phyloP scores from a whole-genome alignment of 2,113 vertebrate genomes.

The Thunnus maccoyii region DNA sequence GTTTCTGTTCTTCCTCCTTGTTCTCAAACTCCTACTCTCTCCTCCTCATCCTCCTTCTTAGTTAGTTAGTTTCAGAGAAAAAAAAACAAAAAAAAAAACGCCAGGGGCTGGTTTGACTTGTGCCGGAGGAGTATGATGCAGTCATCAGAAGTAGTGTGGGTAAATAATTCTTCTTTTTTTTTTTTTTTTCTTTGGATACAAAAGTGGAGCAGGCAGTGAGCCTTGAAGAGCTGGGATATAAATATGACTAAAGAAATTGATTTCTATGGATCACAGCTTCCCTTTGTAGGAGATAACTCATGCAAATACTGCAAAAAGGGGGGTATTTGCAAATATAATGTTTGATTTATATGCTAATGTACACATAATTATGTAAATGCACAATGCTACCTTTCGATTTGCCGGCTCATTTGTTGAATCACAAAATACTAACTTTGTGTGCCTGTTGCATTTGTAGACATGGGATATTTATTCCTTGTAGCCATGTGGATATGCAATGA shows the following conservation, averaged over 20 bases:
- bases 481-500: slow-evolving; percentile 22
- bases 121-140: slow-evolving; percentile 45
- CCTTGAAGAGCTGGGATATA: slow-evolving; percentile 67
- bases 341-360: slow-evolving; percentile 82
- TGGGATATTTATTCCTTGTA: slow-evolving; percentile 33
- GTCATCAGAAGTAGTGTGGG: slow-evolving; percentile 50
- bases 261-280: slow-evolving; percentile 79
- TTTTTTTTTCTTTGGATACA: slow-evolving; percentile 30
- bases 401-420: slow-evolving; percentile 66
- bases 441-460: slow-evolving; percentile 54
- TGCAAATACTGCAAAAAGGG: slow-evolving; percentile 57
- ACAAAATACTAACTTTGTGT: slow-evolving; percentile 64
- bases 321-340: slow-evolving; percentile 75
- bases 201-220: slow-evolving; percentile 54
- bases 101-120: slow-evolving; percentile 39
- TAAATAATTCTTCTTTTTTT: slow-evolving; percentile 49
- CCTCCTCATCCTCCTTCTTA: slow-evolving; percentile 15
- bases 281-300: slow-evolving; percentile 68
- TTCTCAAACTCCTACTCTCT: slow-evolving; percentile 48
- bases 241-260: slow-evolving; percentile 78
- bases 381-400: slow-evolving; percentile 68
- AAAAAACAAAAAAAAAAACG: slow-evolving; percentile 7
- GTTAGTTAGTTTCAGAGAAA: slow-evolving; percentile 34
- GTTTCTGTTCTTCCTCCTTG: slow-evolving; percentile 12
- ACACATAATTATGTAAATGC: slow-evolving; percentile 81